Percentiles rank a stretch among this genome's conserved stretches.
These are phyloP conservation scores for Eospalax fontanierii DNA, from an alignment of 2,797 vertebrate species.

Conservation along the genomic window DNA sequence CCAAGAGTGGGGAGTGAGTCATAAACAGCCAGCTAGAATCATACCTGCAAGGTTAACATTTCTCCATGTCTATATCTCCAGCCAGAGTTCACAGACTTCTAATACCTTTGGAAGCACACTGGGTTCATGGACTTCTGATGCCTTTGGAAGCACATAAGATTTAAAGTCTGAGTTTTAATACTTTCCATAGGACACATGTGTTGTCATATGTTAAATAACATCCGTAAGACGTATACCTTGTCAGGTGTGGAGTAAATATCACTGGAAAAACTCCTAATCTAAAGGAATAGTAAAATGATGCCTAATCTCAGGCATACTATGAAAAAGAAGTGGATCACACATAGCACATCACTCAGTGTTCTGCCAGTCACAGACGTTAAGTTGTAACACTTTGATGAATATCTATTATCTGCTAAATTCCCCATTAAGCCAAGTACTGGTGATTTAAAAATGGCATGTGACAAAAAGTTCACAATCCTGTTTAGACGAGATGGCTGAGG, in stretches of 20 bases:
- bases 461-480: background rate
- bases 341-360: background rate
- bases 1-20: background rate
- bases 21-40: background rate
- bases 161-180: too few species aligned
- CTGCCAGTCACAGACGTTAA: background rate
- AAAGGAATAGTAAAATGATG: background rate
- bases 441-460: background rate
- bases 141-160: background rate
- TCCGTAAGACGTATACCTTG: background rate
- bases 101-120: too few species aligned
- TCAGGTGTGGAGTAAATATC: background rate
- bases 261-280: background rate
- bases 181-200: too few species aligned
- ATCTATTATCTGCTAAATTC: background rate
- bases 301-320: background rate
- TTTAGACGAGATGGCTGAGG: background rate
- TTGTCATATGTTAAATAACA: background rate
- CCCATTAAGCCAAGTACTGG: background rate
- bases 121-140: background rate
- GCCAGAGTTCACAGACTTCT: background rate
- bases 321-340: background rate
- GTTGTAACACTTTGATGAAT: background rate
- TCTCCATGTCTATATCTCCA: background rate
- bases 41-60: background rate